Evolutionary conservation across 1,140 invertebrate genomes (phyloP).

Genomic region (Bilobella aurantiaca): DNA sequence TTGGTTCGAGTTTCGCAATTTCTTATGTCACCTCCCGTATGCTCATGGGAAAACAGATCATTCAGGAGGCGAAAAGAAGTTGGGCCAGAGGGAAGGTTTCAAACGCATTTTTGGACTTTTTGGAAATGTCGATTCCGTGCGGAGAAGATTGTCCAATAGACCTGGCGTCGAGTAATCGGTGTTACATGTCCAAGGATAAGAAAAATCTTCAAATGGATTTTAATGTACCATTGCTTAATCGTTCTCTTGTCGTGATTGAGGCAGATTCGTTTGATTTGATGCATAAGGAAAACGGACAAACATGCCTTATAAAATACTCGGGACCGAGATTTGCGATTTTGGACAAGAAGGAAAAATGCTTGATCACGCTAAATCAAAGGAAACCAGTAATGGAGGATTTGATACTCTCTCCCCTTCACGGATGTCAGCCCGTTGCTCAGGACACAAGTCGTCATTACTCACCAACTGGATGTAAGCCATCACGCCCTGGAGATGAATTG

Average conservation of each 20-base stretch:
- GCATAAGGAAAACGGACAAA: constrained; percentile 11
- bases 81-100: constrained; percentile 15
- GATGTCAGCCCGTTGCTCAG: neutral
- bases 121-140: constrained; percentile 16
- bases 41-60: neutral
- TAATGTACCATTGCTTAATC: constrained; percentile 6
- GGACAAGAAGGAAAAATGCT: neutral
- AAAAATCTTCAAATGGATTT: constrained; percentile 12
- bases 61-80: constrained; percentile 7
- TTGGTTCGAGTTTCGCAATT: neutral
- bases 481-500: neutral
- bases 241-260: constrained; percentile 2
- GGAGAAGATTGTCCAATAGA: constrained; percentile 10
- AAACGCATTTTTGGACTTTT: constrained; percentile 8
- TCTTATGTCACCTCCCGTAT: constrained; percentile 17
- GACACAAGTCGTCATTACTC: neutral
- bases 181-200: neutral
- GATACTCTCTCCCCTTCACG: neutral
- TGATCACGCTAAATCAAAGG: neutral
- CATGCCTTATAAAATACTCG: constrained; percentile 12
- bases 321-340: neutral
- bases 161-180: neutral
- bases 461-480: neutral
- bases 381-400: neutral
- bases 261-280: constrained; percentile 16